Evolutionary conservation across 2,888 invertebrate genomes (phyloP).

Genomic region (Epicampocera succincta): DNA sequence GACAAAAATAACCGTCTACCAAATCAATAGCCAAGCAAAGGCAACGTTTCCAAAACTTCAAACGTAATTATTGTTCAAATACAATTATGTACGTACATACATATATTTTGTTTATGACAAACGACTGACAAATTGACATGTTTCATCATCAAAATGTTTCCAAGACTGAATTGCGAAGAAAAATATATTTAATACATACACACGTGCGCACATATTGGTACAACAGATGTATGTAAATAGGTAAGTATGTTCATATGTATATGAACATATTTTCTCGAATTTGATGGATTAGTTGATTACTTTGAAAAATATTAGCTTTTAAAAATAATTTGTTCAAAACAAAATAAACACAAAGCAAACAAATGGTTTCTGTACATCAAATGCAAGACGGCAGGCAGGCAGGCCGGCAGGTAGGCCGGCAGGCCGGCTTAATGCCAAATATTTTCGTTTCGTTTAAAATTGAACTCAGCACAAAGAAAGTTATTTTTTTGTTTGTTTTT

Average conservation of each 20-base stretch:
- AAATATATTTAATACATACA: neutral
- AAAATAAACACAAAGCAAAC: conserved; percentile 34
- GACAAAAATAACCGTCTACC: neutral
- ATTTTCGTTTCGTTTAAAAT: conserved; percentile 40
- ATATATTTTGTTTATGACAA: conserved; percentile 68
- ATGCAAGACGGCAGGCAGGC: conserved; percentile 21
- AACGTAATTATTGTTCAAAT: conserved; percentile 1
- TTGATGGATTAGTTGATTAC: conserved; percentile 56
- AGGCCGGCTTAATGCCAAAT: conserved; percentile 58
- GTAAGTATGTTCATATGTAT: too few species aligned
- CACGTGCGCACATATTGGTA: too few species aligned
- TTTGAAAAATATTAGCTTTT: conserved; percentile 9
- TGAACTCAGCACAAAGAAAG: conserved; percentile 57
- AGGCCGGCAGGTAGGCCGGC: conserved; percentile 20
- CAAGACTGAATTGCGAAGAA: conserved; percentile 40
- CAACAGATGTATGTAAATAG: too few species aligned
- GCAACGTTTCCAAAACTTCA: conserved; percentile 6
- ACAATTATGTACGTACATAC: conserved; percentile 11
- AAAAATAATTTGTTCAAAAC: conserved; percentile 26
- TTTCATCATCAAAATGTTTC: conserved; percentile 54
- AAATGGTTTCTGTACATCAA: conserved; percentile 36
- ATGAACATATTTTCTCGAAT: conserved; percentile 27
- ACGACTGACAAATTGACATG: conserved; percentile 72
- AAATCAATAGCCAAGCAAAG: neutral
- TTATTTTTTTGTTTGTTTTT: too few species aligned